phyloP scores from a whole-genome alignment of 2,113 vertebrate species.

The Lepisosteus oculatus region DNA sequence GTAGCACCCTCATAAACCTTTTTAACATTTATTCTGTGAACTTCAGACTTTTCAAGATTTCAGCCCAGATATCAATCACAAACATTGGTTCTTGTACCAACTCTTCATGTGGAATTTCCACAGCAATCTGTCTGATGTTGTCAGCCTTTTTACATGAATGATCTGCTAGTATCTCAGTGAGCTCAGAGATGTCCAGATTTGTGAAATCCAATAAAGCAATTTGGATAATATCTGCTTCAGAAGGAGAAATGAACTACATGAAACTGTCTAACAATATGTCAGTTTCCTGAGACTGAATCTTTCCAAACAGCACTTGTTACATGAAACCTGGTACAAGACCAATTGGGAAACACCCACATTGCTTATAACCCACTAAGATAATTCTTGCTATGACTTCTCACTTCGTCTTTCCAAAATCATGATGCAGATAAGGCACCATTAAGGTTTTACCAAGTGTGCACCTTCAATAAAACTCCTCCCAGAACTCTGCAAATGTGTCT shows the following conservation, averaged over 20 bases:
- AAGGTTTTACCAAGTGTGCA: background rate
- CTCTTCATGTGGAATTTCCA: background rate
- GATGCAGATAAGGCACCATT: background rate
- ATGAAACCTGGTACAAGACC: background rate
- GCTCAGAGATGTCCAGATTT: background rate
- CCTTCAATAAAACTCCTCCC: constrained; percentile 3
- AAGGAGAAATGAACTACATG: background rate
- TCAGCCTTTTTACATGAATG: constrained; percentile 10
- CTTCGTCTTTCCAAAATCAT: background rate
- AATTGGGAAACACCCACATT: background rate
- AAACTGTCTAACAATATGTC: background rate
- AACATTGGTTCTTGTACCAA: constrained; percentile 5
- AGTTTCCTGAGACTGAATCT: background rate
- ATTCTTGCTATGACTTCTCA: constrained; percentile 1
- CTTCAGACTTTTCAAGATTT: background rate
- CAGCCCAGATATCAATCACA: constrained; percentile 1
- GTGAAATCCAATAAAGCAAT: constrained; percentile 1
- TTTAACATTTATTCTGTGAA: background rate
- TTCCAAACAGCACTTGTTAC: constrained; percentile 1
- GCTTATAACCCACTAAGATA: background rate
- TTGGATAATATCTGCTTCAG: background rate
- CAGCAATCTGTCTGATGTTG: background rate
- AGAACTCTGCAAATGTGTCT: background rate
- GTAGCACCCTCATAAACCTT: background rate
- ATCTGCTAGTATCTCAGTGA: background rate